A percentile compares a stretch with the other conserved stretches of the same genome.
These are phyloP conservation scores for Platygyra sinensis DNA, from an alignment of 64 coral and sea anemone genomes.

Conservation along the genomic window DNA sequence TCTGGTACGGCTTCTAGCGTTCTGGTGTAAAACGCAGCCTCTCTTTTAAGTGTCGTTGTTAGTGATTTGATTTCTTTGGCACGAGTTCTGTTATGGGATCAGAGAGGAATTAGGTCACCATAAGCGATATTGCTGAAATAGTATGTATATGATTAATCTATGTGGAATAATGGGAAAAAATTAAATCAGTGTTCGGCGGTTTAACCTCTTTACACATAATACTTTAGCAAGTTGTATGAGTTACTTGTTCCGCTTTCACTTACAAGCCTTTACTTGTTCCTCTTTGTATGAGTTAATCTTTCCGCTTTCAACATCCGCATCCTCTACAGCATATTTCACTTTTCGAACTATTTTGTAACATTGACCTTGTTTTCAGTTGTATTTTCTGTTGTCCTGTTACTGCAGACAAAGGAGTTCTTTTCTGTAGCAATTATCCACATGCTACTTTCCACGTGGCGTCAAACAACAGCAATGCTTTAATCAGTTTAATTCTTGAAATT, in stretches of 20 bases:
- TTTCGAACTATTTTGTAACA: background rate
- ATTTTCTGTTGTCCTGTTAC: background rate
- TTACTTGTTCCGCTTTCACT: background rate
- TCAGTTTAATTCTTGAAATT: background rate
- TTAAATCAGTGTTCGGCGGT: too few species aligned
- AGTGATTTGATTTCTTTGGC: too few species aligned
- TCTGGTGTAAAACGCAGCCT: too few species aligned
- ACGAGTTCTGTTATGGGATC: too few species aligned
- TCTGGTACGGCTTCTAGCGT: background rate
- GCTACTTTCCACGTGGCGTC: conserved; percentile 30
- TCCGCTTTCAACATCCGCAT: background rate
- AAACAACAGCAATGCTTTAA: background rate
- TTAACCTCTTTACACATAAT: too few species aligned
- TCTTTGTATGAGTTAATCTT: background rate
- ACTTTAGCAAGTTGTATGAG: background rate
- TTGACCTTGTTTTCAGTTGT: background rate
- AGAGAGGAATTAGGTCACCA: too few species aligned
- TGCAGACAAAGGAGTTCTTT: conserved; percentile 1
- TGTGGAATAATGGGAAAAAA: too few species aligned
- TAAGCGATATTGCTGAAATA: too few species aligned
- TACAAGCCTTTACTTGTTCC: too few species aligned
- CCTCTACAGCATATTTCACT: background rate
- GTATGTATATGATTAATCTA: too few species aligned
- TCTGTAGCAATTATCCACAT: background rate
- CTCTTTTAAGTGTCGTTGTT: too few species aligned